These are phyloP conservation scores for Thripadectes ignobilis DNA, from an alignment of 2,797 vertebrate genomes.

Conservation along the genomic window DNA sequence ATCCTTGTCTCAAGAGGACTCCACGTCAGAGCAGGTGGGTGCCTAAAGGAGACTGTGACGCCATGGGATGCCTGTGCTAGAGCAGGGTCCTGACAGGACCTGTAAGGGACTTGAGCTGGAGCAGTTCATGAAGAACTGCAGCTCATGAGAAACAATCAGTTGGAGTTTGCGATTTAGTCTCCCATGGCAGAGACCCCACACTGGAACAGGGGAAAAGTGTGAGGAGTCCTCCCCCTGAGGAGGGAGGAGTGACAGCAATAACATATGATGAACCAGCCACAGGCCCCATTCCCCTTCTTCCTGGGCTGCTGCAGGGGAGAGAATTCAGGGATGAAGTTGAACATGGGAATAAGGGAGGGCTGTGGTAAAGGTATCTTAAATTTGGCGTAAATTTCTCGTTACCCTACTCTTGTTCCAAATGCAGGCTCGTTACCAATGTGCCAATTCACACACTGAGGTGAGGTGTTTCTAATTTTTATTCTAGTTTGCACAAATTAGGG, in stretches of 20 bases:
- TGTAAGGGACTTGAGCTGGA: background rate
- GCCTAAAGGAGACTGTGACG: background rate
- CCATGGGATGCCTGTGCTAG: accelerated
- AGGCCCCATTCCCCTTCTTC: background rate
- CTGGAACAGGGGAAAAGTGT: background rate
- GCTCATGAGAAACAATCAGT: background rate
- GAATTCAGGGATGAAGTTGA: background rate
- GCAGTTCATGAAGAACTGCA: background rate
- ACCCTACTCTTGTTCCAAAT: background rate
- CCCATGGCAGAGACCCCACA: background rate
- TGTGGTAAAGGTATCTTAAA: background rate
- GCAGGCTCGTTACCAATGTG: background rate
- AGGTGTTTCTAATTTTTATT: background rate
- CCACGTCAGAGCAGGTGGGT: background rate
- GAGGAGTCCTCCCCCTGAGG: background rate
- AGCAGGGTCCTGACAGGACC: background rate
- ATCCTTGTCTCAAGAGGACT: no score
- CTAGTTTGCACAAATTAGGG: background rate
- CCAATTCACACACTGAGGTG: accelerated
- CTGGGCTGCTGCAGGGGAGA: background rate
- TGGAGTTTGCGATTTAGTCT: background rate
- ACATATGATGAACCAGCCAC: background rate
- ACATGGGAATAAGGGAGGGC: background rate
- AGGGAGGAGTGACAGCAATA: background rate
- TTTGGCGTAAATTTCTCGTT: background rate